phyloP scores from a whole-genome alignment of 1,140 invertebrate species.

The Dufourea novaeangliae region DNA sequence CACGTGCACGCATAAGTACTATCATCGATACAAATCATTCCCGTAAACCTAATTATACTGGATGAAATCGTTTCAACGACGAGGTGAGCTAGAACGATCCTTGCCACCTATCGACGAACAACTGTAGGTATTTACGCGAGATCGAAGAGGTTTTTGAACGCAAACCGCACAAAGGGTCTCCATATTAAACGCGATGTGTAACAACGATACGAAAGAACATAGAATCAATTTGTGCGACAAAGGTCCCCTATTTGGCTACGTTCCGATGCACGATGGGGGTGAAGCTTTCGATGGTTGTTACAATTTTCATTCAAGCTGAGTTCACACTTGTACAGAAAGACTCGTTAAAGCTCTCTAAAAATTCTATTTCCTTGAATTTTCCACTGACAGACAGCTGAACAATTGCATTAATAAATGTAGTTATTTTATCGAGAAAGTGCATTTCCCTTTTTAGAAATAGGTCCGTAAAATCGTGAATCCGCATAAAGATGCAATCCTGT shows the following conservation, averaged over 20 bases:
- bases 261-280: background rate
- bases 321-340: background rate
- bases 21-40: background rate
- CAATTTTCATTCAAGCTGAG: background rate
- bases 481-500: background rate
- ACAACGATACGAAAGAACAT: background rate
- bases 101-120: background rate
- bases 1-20: background rate
- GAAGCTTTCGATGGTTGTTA: background rate
- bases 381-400: too few relatives aligned
- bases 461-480: too few relatives aligned
- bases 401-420: too few relatives aligned
- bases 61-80: background rate
- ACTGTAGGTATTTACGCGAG: too few relatives aligned
- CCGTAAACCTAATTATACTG: too few relatives aligned
- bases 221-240: slow-evolving; percentile 1
- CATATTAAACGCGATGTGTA: background rate
- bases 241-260: background rate
- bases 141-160: background rate
- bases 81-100: background rate
- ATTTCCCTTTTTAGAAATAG: too few relatives aligned
- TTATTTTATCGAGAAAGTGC: too few relatives aligned
- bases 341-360: too few relatives aligned
- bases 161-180: background rate
- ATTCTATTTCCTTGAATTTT: too few relatives aligned